Evolutionary conservation across 2,113 vertebrate species (phyloP).

Genomic region (Hydrochoerus hydrochaeris): DNA sequence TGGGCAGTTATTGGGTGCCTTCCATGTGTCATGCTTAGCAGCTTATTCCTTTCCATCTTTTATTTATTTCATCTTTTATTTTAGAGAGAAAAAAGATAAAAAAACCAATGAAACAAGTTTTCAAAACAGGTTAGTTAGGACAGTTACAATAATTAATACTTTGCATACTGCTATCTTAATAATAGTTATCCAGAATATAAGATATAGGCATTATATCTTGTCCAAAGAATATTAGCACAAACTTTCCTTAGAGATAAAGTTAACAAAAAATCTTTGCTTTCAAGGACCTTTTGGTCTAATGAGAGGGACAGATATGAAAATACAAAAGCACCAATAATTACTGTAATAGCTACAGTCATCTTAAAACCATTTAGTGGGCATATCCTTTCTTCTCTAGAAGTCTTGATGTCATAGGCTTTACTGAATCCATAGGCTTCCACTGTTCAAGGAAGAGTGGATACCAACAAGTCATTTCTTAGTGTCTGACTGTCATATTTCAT

Average conservation of each 20-base stretch:
- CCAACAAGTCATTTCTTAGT: constrained; percentile 26
- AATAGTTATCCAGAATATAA: no score
- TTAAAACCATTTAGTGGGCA: neutral
- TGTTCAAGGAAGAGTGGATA: neutral
- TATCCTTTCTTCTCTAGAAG: neutral
- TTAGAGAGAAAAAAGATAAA: no score
- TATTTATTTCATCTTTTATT: no score
- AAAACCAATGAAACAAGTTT: no score
- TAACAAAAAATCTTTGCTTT: neutral
- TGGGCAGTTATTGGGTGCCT: neutral
- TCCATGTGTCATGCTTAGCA: neutral
- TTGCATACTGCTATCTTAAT: no score
- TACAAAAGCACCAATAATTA: neutral
- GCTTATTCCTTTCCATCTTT: no score
- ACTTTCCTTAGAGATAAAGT: neutral
- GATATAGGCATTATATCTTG: no score
- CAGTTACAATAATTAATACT: no score
- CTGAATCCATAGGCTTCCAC: neutral
- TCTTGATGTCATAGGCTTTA: neutral
- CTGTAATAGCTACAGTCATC: constrained; percentile 2
- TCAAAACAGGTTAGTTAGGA: no score
- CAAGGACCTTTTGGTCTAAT: neutral
- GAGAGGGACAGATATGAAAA: neutral
- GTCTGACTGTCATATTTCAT: constrained; percentile 4
- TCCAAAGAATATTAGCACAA: no score